These are phyloP conservation scores for Cardiocondyla obscurior DNA, from an alignment of 1,140 invertebrate genomes.

Conservation along the genomic window DNA sequence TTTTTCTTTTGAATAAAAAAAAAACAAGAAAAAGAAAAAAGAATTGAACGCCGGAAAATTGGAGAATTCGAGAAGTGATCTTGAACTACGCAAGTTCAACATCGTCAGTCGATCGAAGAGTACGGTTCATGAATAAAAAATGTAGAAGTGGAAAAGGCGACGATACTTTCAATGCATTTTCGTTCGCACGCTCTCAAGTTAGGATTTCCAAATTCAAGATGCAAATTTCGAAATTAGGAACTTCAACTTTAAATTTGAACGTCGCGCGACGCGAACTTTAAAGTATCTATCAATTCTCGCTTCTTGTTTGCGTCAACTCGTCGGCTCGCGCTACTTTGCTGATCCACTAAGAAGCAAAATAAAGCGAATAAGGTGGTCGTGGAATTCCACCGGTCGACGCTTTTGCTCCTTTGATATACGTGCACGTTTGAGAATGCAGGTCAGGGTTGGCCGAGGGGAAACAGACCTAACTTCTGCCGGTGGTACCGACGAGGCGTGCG, in stretches of 20 bases:
- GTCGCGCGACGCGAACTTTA: too few relatives aligned
- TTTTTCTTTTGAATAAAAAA: not conserved
- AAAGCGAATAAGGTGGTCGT: conserved; percentile 3
- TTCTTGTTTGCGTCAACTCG: not conserved
- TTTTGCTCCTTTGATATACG: conserved; percentile 17
- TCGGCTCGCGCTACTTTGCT: conserved; percentile 8
- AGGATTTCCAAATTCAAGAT: too few relatives aligned
- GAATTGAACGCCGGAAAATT: too few relatives aligned
- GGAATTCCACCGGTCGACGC: not conserved
- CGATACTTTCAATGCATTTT: not conserved
- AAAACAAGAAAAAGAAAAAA: not conserved
- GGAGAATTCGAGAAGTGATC: not conserved
- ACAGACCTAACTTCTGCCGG: conserved; percentile 50
- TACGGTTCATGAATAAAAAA: not conserved
- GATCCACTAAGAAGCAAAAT: not conserved
- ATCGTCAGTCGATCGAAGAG: not conserved
- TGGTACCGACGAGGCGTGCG: conserved; percentile 40
- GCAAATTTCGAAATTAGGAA: too few relatives aligned
- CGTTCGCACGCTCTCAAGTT: conserved; percentile 1
- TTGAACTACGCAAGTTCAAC: not conserved
- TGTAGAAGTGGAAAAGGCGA: not conserved
- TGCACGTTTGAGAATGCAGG: conserved; percentile 49
- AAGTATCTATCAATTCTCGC: not conserved
- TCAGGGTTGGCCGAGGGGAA: conserved; percentile 23
- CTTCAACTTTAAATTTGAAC: too few relatives aligned